A percentile compares a stretch with the other conserved stretches of the same genome.
phyloP scores from a whole-genome alignment of 64 coral and sea anemone genomes.

The Stylophora pistillata region DNA sequence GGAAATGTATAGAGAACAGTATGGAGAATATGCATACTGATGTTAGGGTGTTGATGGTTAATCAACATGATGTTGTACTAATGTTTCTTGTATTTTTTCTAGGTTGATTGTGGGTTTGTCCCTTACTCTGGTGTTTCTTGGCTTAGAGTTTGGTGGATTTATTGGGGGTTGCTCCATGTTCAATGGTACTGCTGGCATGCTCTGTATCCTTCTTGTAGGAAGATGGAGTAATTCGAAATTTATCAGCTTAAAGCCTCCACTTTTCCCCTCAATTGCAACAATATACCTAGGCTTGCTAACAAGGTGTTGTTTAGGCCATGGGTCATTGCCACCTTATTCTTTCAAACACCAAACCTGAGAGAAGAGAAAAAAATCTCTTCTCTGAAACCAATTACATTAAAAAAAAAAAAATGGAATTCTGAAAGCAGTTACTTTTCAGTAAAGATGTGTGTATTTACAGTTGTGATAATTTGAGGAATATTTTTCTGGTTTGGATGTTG shows the following conservation, averaged over 20 bases:
- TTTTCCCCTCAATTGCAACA: too few species aligned
- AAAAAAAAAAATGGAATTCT: too few species aligned
- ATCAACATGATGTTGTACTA: not conserved
- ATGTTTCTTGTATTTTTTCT: not conserved
- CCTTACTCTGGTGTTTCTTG: constrained; percentile 88
- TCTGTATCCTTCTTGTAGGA: constrained; percentile 88
- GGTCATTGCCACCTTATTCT: too few species aligned
- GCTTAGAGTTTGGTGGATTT: constrained; percentile 89
- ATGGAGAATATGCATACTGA: not conserved
- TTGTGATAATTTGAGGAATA: too few species aligned
- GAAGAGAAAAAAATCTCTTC: too few species aligned
- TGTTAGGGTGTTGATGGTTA: not conserved
- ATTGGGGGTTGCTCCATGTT: constrained; percentile 95
- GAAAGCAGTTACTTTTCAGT: too few species aligned
- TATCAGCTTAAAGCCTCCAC: not conserved
- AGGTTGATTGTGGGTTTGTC: constrained; percentile 95
- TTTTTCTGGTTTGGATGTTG: too few species aligned
- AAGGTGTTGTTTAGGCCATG: too few species aligned
- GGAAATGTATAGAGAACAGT: too few species aligned
- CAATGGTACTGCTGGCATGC: constrained; percentile 83
- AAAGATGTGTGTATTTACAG: too few species aligned
- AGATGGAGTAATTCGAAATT: not conserved
- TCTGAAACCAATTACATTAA: not conserved
- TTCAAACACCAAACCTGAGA: not conserved
- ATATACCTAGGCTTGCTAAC: too few species aligned